Conservation (phyloP, 1,140 invertebrate species). For the Contarinia nasturtii region DNA sequence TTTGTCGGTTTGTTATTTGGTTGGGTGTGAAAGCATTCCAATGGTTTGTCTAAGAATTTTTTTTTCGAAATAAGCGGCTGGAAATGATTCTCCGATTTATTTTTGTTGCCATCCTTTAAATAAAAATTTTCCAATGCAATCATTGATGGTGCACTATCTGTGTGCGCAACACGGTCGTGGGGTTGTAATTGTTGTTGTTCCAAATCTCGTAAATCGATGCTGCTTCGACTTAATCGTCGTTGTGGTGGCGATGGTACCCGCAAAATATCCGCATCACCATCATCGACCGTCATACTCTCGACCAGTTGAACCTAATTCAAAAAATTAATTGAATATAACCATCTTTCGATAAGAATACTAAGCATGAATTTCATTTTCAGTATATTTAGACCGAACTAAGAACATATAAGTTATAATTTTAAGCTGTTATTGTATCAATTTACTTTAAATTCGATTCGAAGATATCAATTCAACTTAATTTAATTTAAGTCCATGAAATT, state of each 20-base stretch:
- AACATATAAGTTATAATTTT: too few relatives aligned
- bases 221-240: conserved; percentile 21
- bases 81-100: neutral
- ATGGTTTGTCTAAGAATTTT: neutral
- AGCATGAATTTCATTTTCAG: too few relatives aligned
- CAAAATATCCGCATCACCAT: conserved; percentile 21
- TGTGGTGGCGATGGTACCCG: conserved; percentile 21
- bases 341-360: conserved; percentile 12
- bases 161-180: conserved; percentile 23
- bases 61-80: neutral
- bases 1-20: conserved; percentile 2
- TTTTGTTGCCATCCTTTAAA: conserved; percentile 6
- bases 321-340: conserved; percentile 11
- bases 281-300: neutral
- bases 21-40: neutral
- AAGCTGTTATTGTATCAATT: too few relatives aligned
- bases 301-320: neutral
- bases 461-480: too few relatives aligned
- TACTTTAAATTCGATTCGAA: too few relatives aligned
- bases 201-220: conserved; percentile 22
- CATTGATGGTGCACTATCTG: conserved; percentile 23
- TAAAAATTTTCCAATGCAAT: conserved; percentile 20
- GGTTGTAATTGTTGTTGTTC: conserved; percentile 23
- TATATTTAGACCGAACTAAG: too few relatives aligned
- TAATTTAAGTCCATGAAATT: too few relatives aligned